These are phyloP conservation scores for Chaetodon auriga DNA, from an alignment of 2,113 vertebrate genomes.

Conservation along the genomic window DNA sequence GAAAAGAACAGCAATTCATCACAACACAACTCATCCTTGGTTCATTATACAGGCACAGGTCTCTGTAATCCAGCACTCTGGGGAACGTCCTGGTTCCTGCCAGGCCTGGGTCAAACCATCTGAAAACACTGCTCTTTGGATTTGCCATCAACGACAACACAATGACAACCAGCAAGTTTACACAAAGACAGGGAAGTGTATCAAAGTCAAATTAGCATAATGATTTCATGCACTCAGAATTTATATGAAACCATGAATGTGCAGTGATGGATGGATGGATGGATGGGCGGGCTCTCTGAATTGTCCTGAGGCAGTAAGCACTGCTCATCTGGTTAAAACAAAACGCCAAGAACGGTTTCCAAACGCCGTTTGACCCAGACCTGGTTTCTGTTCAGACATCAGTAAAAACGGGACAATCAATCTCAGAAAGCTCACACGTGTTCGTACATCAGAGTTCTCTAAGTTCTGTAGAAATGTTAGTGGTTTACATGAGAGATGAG, in stretches of 20 bases:
- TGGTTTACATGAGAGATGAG: slow-evolving; percentile 74
- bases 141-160: slow-evolving; percentile 20
- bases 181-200: slow-evolving; percentile 11
- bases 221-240: slow-evolving; percentile 11
- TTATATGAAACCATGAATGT: not conserved
- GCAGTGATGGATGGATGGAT: not conserved
- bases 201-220: not conserved
- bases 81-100: slow-evolving; percentile 33
- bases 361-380: slow-evolving; percentile 45
- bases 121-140: slow-evolving; percentile 37
- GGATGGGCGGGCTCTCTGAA: slow-evolving; percentile 9
- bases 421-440: slow-evolving; percentile 41
- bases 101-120: slow-evolving; percentile 43
- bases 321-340: slow-evolving; percentile 37
- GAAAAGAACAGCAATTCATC: slow-evolving; percentile 49
- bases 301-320: slow-evolving; percentile 24
- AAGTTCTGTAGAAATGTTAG: slow-evolving; percentile 72
- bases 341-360: slow-evolving; percentile 35
- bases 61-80: slow-evolving; percentile 68
- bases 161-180: slow-evolving; percentile 3
- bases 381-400: slow-evolving; percentile 54
- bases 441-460: slow-evolving; percentile 55
- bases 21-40: slow-evolving; percentile 67
- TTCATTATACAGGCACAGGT: slow-evolving; percentile 77
- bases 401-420: slow-evolving; percentile 44